Conservation (phyloP, 1,140 invertebrate species). For the Hypothenemus hampei region DNA sequence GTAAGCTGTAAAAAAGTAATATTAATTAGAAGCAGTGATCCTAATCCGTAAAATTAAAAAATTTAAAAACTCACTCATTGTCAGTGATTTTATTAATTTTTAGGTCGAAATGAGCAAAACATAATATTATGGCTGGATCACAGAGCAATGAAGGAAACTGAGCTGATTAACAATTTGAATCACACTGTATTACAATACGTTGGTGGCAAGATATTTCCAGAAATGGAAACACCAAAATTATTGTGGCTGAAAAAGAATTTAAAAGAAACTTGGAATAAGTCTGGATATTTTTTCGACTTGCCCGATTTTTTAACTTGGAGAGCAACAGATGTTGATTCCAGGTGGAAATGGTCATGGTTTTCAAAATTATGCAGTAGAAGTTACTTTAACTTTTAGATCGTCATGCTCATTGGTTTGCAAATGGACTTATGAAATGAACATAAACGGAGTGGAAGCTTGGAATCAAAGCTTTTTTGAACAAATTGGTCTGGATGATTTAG, state of each 20-base stretch:
- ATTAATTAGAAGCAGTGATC: too few species aligned
- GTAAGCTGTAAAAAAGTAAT: too few species aligned
- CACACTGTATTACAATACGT: conserved; percentile 80
- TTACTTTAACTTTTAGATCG: conserved; percentile 59
- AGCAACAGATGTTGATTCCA: conserved; percentile 69
- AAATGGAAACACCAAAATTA: conserved; percentile 96
- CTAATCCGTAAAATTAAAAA: too few species aligned
- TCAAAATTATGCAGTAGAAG: conserved; percentile 47
- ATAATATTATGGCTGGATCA: conserved; percentile 98
- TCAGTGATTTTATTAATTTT: too few species aligned
- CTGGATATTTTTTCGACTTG: conserved; percentile 81
- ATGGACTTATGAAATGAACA: conserved; percentile 79
- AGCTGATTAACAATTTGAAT: conserved; percentile 70
- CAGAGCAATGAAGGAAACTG: conserved; percentile 75
- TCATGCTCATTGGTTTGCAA: conserved; percentile 91
- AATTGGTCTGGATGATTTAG: conserved; percentile 74
- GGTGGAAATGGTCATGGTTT: conserved; percentile 44
- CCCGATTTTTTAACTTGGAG: conserved; percentile 94
- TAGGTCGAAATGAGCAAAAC: conserved; percentile 68
- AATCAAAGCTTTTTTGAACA: conserved; percentile 65
- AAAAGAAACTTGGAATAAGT: conserved; percentile 60
- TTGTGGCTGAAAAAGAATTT: conserved; percentile 88
- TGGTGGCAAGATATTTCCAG: conserved; percentile 86
- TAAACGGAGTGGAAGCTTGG: conserved; percentile 62
- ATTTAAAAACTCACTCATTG: too few species aligned